Evolutionary conservation across 2,797 vertebrate genomes (phyloP).

Genomic region (Lophura swinhoii): DNA sequence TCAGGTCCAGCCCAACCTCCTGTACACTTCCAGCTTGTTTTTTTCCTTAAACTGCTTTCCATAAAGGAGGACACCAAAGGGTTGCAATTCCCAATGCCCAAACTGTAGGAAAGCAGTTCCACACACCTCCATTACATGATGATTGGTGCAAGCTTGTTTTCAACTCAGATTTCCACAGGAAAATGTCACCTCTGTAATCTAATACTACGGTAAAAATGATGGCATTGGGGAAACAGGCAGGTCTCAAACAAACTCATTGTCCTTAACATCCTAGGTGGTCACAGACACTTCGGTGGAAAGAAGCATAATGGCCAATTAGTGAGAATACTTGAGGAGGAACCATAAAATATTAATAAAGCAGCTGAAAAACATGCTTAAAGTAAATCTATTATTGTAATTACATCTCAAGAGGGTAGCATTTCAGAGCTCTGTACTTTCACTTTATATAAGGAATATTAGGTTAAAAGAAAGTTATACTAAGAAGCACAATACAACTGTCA

Average conservation of each 20-base stretch:
- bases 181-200: not conserved
- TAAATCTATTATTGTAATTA: not conserved
- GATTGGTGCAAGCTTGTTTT: not conserved
- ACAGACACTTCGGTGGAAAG: slow-evolving; percentile 6
- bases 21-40: not conserved
- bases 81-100: not conserved
- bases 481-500: not conserved
- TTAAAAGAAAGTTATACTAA: not conserved
- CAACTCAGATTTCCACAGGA: not conserved
- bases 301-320: slow-evolving; percentile 17
- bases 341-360: slow-evolving; percentile 48
- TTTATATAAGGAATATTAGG: not conserved
- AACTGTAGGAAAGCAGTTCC: not conserved
- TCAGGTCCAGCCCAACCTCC: not conserved
- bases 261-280: not conserved
- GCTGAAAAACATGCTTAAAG: not conserved
- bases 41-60: not conserved
- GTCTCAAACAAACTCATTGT: not conserved
- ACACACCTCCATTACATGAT: not conserved
- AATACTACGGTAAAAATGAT: not conserved
- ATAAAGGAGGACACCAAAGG: not conserved
- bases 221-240: not conserved
- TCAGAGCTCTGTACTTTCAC: not conserved
- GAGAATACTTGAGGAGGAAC: not conserved
- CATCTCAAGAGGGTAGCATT: not conserved